phyloP scores from a whole-genome alignment of 2,113 vertebrate genomes.

The Leucopsar rothschildi region DNA sequence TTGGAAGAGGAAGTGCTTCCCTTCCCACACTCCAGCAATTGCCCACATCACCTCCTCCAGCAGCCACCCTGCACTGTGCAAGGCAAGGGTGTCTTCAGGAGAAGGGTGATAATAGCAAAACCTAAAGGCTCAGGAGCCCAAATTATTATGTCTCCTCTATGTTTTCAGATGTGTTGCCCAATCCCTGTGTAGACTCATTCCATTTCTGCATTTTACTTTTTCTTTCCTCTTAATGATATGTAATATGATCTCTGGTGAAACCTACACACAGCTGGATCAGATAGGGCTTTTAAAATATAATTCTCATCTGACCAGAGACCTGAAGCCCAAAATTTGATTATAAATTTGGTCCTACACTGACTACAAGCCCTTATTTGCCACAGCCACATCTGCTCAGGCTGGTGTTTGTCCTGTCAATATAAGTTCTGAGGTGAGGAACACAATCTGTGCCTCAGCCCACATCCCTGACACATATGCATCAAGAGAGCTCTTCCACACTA shows the following conservation, averaged over 20 bases:
- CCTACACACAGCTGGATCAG: not conserved
- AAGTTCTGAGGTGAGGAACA: conserved; percentile 35
- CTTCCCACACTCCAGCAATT: not conserved
- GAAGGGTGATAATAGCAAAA: not conserved
- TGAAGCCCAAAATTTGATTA: not conserved
- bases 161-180: not conserved
- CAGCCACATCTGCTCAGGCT: not conserved
- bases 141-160: not conserved
- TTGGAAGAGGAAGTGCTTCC: not conserved
- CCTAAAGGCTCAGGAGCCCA: not conserved
- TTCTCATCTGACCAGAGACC: not conserved
- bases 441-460: conserved; percentile 41
- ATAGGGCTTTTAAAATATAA: not conserved
- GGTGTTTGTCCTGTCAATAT: conserved; percentile 37
- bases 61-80: not conserved
- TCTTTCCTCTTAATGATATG: not conserved
- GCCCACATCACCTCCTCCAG: not conserved
- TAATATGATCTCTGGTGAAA: not conserved
- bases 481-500: not conserved
- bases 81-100: not conserved
- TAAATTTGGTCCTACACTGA: not conserved
- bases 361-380: not conserved
- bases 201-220: not conserved
- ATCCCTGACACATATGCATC: not conserved
- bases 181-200: not conserved